These are phyloP conservation scores for Cheilosia pagana DNA, from an alignment of 2,888 invertebrate species.

Conservation along the genomic window DNA sequence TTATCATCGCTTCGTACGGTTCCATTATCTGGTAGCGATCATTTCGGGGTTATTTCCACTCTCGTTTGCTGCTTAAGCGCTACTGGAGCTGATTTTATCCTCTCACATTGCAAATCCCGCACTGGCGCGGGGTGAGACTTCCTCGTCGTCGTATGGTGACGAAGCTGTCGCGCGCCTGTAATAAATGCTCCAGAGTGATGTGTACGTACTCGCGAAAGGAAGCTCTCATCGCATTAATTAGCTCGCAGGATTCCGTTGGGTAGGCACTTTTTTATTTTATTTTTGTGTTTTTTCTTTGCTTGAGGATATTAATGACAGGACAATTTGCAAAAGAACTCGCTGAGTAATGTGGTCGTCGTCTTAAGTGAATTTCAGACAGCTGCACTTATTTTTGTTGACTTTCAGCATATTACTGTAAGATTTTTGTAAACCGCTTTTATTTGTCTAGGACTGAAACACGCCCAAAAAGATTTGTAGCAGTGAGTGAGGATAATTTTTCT, in stretches of 20 bases:
- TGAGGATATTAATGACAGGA: constrained; percentile 47
- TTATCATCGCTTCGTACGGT: background rate
- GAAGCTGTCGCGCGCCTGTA: constrained; percentile 41
- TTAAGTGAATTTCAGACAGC: constrained; percentile 16
- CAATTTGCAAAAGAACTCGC: constrained; percentile 25
- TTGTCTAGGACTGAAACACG: too few relatives aligned
- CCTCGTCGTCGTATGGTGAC: constrained; percentile 22
- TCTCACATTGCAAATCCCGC: constrained; percentile 13
- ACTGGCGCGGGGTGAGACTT: background rate
- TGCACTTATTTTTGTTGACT: constrained; percentile 24
- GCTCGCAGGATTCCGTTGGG: constrained; percentile 30
- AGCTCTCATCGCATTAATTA: constrained; percentile 69
- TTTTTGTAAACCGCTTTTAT: too few relatives aligned
- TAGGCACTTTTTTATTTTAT: constrained; percentile 41
- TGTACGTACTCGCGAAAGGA: constrained; percentile 21
- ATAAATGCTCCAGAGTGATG: constrained; percentile 37
- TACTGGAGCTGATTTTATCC: constrained; percentile 1
- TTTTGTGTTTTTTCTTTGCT: constrained; percentile 32
- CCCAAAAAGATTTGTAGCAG: too few relatives aligned
- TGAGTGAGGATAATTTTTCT: too few relatives aligned
- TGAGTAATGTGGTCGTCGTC: constrained; percentile 30
- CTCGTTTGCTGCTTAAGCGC: constrained; percentile 6
- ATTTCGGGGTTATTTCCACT: constrained; percentile 9
- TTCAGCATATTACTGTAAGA: background rate
- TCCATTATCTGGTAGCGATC: constrained; percentile 10